Percentiles rank a stretch among this genome's conserved stretches.
phyloP scores from a whole-genome alignment of 92 coral and sea anemone species.

The Chrysogorgia sp. region DNA sequence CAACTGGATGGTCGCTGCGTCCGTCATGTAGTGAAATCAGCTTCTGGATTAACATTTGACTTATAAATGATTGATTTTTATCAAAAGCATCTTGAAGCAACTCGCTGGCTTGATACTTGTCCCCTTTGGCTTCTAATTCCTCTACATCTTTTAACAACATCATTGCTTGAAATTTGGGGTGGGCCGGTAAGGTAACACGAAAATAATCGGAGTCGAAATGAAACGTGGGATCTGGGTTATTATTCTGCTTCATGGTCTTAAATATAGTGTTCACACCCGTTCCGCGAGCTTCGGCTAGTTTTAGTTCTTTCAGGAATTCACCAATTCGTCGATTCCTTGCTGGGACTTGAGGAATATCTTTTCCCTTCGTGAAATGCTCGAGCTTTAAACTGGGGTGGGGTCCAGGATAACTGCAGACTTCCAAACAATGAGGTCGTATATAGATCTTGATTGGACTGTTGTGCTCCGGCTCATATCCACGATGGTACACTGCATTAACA shows the following conservation, averaged over 20 bases:
- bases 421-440: constrained; percentile 70
- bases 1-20: constrained; percentile 42
- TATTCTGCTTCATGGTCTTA: constrained; percentile 65
- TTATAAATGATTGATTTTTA: constrained; percentile 25
- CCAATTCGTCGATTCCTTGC: constrained; percentile 81
- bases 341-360: constrained; percentile 64
- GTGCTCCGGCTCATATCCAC: constrained; percentile 69
- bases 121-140: constrained; percentile 69
- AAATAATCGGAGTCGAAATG: constrained; percentile 56
- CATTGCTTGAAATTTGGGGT: constrained; percentile 64
- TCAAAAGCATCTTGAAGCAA: constrained; percentile 50
- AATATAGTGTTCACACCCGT: constrained; percentile 78
- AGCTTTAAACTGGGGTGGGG: constrained; percentile 64
- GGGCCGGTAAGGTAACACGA: constrained; percentile 70
- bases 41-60: constrained; percentile 47
- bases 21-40: constrained; percentile 59
- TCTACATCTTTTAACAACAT: constrained; percentile 57
- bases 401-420: constrained; percentile 75
- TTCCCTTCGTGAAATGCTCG: constrained; percentile 65
- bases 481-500: constrained; percentile 77
- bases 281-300: constrained; percentile 75
- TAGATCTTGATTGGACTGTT: constrained; percentile 65
- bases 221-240: constrained; percentile 66
- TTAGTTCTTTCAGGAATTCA: constrained; percentile 62
- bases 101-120: constrained; percentile 57